Evolutionary conservation across 2,888 invertebrate genomes (phyloP), one percentile per base, ranked within the genome.

Genomic region (Oligia strigilis): DNA sequence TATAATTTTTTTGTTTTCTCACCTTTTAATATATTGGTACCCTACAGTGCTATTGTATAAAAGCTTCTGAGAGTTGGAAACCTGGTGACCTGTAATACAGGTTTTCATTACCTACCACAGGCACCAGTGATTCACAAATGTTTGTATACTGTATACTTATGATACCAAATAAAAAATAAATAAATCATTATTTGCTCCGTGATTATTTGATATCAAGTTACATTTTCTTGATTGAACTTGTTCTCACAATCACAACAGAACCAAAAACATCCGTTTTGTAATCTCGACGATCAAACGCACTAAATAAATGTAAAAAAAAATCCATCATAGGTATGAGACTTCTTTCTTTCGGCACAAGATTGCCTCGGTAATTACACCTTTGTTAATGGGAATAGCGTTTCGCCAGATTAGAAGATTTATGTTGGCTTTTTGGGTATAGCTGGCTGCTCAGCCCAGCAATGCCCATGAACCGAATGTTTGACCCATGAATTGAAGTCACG

Each of bases 161-260:
- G n/a, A n/a, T n/a, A n/a, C n/a, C n/a, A n/a, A n/a, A n/a, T n/a
- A n/a, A n/a, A n/a, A n/a, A n/a, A n/a, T n/a, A n/a, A n/a, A n/a
- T n/a, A n/a, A n/a, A n/a, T n/a, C 81, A 77, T 60, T 19, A 71
- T 65, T 69, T 55, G 77, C 77, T 62, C 52, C 58, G 58, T 70
- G n/a, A 65, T 52, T 58, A 60, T 46, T 75, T 69, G 19, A 76
- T 81, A 82, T 62, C 82, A 66, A 66, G 71, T 52, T n/a, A 60
- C 36, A 81, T 60, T 58, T 79, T 81, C 82, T 29, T 46, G 71
- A 62, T 55, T 23, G 55, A 81, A 82, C 81, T 66, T 17, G 60
- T 71, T 46, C 52, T 62, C 40, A 55, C 14, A 52, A 70, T 65
- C 64, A 70, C 8, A 64, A 29, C 49, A 60, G 8, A 66, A n/a